Base-by-base conservation (phyloP, 2,113 vertebrate genomes). In the Sapayoa aenigma region DNA sequence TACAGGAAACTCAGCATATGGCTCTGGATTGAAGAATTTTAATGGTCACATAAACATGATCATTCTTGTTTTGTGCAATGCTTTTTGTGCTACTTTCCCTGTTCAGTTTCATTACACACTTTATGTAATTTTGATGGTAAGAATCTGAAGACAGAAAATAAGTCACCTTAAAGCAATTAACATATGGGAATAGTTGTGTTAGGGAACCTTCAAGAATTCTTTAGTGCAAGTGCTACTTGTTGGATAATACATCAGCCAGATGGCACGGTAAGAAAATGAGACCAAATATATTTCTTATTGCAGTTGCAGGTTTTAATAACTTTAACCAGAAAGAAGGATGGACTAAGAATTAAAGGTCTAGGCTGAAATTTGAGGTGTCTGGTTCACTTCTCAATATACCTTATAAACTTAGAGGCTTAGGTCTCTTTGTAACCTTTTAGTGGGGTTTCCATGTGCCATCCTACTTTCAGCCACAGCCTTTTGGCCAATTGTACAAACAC, bases 11-110 rank as follows among this genome's bases (percentile, higher is more conserved):
- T 87, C 77, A 92, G 72, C 80, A 82, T 95, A 90, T 76, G 81
- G 88, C 74, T 91, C 89, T 88, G 71, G 74, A 52, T 93, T 88
- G 75, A 93, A 92, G 88, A 93, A 89, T 92, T 94, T 95, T 95
- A 97, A 97, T 93, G 76, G 90, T 88, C 90, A 67, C 31, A 90
- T 90, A 93, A 96, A 95, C 96, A 87, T 90, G 91, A 93, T 94
- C n/a, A 30, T 94, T 95, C 93, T 94, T 92, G 93, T 69, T 95
- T 87, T 58, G 37, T 92, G 81, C 63, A 88, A 0, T 75, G 67
- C 71, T 90, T 90, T 92, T 79, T 92, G 77, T 89, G 80, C 80
- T 84, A 14, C 73, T 92, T 95, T 63, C 83, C 47, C 80, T 90
- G 80, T 92, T 95, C 80, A 59, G 60, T 95, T 93, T 93, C 93